A percentile compares a stretch with the other conserved stretches of the same genome.
phyloP scores from a whole-genome alignment of 2,797 vertebrate genomes.

The Morelia viridis region DNA sequence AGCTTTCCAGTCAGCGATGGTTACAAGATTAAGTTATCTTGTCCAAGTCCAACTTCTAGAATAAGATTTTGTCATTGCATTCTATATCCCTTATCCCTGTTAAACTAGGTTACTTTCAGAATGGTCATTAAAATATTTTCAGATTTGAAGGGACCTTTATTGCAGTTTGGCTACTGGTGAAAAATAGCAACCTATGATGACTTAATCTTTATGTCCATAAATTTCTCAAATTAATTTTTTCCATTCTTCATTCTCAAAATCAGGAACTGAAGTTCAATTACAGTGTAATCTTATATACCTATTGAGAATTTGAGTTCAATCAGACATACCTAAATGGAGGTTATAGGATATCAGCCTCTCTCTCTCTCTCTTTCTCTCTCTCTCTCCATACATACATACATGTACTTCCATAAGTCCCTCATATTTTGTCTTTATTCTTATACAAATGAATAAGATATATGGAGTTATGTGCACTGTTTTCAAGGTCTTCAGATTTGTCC shows the following conservation, averaged over 20 bases:
- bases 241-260: not conserved
- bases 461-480: not conserved
- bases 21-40: slow-evolving; percentile 36
- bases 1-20: slow-evolving; percentile 50
- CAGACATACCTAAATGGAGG: no score
- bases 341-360: no score
- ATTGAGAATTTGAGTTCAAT: no score
- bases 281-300: no score
- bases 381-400: no score
- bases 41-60: slow-evolving; percentile 17
- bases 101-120: slow-evolving; percentile 14
- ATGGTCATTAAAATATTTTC: not conserved
- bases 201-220: not conserved
- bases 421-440: not conserved
- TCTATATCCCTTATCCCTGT: slow-evolving; percentile 20
- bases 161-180: not conserved
- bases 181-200: not conserved
- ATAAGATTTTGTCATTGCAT: slow-evolving; percentile 16
- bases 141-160: not conserved
- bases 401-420: not conserved
- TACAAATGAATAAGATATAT: not conserved
- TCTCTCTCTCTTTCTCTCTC: no score
- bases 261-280: not conserved
- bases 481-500: not conserved
- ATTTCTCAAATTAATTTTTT: not conserved